Conservation (phyloP, 1,140 invertebrate genomes). For the Drosophila serrata region DNA sequence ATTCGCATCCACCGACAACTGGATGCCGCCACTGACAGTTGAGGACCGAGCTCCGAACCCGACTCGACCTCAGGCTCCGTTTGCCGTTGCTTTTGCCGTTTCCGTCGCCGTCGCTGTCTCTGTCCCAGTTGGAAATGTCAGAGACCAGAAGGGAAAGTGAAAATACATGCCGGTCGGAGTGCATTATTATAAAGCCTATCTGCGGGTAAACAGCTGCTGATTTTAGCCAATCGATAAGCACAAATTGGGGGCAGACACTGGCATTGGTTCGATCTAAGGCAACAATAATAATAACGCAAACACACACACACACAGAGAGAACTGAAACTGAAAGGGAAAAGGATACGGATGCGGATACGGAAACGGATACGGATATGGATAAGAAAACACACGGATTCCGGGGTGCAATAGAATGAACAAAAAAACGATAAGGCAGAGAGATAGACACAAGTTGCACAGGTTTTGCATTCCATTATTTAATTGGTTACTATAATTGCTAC, state of each 20-base stretch:
- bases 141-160: slow-evolving; percentile 43
- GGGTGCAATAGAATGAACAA: slow-evolving; percentile 30
- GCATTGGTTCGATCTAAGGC: slow-evolving; percentile 67
- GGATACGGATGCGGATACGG: slow-evolving; percentile 16
- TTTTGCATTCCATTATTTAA: slow-evolving; percentile 70
- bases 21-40: slow-evolving; percentile 61
- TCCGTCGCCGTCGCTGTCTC: not conserved
- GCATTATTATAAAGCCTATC: slow-evolving; percentile 62
- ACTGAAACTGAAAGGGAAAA: slow-evolving; percentile 3
- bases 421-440: slow-evolving; percentile 54
- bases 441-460: slow-evolving; percentile 70
- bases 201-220: slow-evolving; percentile 74
- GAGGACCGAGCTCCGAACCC: slow-evolving; percentile 30
- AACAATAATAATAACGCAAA: slow-evolving; percentile 11
- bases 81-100: not conserved
- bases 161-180: slow-evolving; percentile 24
- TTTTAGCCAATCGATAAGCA: slow-evolving; percentile 70
- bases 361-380: slow-evolving; percentile 10
- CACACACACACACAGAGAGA: slow-evolving; percentile 1
- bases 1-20: slow-evolving; percentile 60
- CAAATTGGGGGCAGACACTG: slow-evolving; percentile 54
- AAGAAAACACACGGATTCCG: slow-evolving; percentile 20
- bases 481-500: slow-evolving; percentile 62
- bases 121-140: slow-evolving; percentile 35
- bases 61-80: slow-evolving; percentile 17